Percentiles rank a stretch among this genome's conserved stretches.
Evolutionary conservation across 2,797 vertebrate genomes (phyloP).

Genomic region (Catamblyrhynchus diadema): DNA sequence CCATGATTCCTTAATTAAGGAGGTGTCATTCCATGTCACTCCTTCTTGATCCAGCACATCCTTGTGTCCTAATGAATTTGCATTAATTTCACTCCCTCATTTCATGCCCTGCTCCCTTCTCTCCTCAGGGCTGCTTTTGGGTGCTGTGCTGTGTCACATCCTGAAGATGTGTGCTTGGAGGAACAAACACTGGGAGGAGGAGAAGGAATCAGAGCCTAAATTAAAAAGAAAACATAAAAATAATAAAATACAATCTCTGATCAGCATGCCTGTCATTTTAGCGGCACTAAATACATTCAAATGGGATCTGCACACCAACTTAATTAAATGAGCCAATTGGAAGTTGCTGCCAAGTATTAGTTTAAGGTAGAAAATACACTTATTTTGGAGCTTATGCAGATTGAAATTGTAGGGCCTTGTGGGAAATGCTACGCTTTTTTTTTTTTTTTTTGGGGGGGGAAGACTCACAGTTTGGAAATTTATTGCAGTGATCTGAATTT

Average conservation of each 20-base stretch:
- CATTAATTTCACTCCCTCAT: not conserved
- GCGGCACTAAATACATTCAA: not conserved
- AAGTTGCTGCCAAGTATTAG: conserved; percentile 59
- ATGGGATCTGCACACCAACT: conserved; percentile 34
- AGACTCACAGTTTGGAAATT: conserved; percentile 36
- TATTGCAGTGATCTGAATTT: conserved; percentile 41
- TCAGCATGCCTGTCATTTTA: conserved; percentile 43
- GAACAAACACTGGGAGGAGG: not conserved
- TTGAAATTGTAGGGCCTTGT: conserved; percentile 45
- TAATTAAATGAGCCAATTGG: conserved; percentile 56
- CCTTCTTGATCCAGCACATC: not conserved
- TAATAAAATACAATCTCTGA: conserved; percentile 3
- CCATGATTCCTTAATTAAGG: not conserved
- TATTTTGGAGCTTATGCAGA: conserved; percentile 67
- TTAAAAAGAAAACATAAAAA: conserved; percentile 1
- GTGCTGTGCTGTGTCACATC: not conserved
- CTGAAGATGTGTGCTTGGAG: not conserved
- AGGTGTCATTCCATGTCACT: not conserved
- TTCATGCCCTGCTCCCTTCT: not conserved
- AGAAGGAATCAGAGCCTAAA: not conserved
- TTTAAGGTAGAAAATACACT: conserved; percentile 64
- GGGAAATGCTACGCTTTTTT: conserved; percentile 12
- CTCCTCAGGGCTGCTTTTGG: not conserved
- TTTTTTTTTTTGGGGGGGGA: not conserved
- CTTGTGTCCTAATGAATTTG: not conserved